phyloP scores from a whole-genome alignment of 2,113 vertebrate species.

The Orcinus orca region DNA sequence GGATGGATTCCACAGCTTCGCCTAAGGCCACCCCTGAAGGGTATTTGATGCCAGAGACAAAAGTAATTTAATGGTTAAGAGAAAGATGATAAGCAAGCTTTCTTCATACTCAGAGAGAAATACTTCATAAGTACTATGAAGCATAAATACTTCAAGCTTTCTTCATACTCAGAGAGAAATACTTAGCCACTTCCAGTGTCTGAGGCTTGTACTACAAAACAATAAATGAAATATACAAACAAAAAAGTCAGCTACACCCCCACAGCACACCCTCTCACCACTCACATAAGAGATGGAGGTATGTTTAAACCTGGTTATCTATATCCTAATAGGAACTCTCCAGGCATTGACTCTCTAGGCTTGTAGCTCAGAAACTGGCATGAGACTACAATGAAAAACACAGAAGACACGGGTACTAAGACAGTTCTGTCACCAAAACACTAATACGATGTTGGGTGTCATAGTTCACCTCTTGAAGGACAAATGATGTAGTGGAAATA shows the following conservation, averaged over 20 bases:
- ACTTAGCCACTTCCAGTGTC: not conserved
- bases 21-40: not conserved
- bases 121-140: no score
- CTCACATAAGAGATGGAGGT: not conserved
- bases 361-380: not conserved
- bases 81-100: not conserved
- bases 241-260: not conserved
- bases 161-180: no score
- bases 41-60: not conserved
- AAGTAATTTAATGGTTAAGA: not conserved
- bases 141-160: not conserved
- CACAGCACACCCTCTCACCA: rapidly evolving
- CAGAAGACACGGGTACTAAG: not conserved
- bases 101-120: not conserved
- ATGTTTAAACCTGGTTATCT: not conserved
- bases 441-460: not conserved
- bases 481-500: not conserved
- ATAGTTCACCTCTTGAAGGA: not conserved
- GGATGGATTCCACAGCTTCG: not conserved
- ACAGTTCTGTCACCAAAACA: not conserved
- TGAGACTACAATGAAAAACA: not conserved
- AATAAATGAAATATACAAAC: not conserved
- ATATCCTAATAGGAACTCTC: not conserved
- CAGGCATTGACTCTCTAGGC: not conserved
- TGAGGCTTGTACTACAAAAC: not conserved